phyloP scores from a whole-genome alignment of 2,888 invertebrate species.

The Zygogramma bicolorata region DNA sequence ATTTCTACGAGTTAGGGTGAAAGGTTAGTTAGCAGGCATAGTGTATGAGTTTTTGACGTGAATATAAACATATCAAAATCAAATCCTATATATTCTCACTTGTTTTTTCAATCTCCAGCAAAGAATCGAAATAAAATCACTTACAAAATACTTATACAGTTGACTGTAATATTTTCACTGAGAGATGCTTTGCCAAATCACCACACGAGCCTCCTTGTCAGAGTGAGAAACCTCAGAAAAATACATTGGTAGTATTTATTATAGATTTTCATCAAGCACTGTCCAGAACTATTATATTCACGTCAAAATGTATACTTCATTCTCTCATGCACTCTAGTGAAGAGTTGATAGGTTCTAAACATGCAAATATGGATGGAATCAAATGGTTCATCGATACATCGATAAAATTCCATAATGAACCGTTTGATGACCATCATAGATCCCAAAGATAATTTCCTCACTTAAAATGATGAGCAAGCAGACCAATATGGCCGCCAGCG shows the following conservation, averaged over 20 bases:
- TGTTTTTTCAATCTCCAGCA: too few relatives aligned
- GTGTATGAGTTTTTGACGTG: background rate
- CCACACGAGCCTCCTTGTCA: too few relatives aligned
- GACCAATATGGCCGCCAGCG: constrained; percentile 96
- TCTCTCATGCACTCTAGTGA: background rate
- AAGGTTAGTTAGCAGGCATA: background rate
- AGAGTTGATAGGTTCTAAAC: background rate
- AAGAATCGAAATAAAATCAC: too few relatives aligned
- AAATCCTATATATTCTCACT: too few relatives aligned
- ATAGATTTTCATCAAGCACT: too few relatives aligned
- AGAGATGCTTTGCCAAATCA: too few relatives aligned
- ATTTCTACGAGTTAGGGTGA: background rate
- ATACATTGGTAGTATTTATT: too few relatives aligned
- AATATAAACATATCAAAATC: background rate
- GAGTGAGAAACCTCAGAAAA: too few relatives aligned
- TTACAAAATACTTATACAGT: too few relatives aligned
- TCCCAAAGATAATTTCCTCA: constrained; percentile 72
- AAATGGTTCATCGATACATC: background rate
- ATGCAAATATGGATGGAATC: background rate
- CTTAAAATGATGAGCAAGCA: constrained; percentile 96
- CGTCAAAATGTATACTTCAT: background rate
- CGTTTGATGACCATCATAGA: constrained; percentile 3
- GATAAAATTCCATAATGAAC: constrained; percentile 14
- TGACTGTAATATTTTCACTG: too few relatives aligned
- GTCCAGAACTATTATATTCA: too few relatives aligned